Evolutionary conservation across 1,140 invertebrate genomes (phyloP).

Genomic region (Condylostylus longicornis): DNA sequence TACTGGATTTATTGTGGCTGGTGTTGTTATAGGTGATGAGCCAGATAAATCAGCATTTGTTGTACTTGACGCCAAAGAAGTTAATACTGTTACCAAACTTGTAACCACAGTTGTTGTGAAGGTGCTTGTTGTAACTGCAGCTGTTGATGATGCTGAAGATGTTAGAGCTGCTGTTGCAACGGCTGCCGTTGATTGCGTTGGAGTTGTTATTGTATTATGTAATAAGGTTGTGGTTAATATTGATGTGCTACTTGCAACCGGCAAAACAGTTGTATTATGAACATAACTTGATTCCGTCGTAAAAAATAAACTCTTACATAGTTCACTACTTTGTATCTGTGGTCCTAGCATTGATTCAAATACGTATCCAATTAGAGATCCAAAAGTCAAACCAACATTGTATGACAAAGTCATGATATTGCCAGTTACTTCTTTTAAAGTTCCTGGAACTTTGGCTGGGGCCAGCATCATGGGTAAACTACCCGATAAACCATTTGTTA

Average conservation of each 20-base stretch:
- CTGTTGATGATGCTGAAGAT: conserved; percentile 1
- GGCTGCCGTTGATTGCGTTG: not conserved
- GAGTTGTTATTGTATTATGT: not conserved
- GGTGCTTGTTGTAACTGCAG: conserved; percentile 1
- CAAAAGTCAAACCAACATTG: conserved; percentile 65
- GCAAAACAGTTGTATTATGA: conserved; percentile 6
- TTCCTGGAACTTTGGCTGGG: conserved; percentile 60
- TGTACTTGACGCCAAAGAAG: conserved; percentile 1
- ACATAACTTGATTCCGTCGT: conserved; percentile 14
- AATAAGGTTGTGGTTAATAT: conserved; percentile 4
- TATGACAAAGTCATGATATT: conserved; percentile 89
- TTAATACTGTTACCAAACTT: not conserved
- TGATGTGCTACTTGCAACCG: conserved; percentile 5
- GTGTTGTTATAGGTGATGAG: no score
- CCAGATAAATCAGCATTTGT: no score
- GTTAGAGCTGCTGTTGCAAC: conserved; percentile 10
- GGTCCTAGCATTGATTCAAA: conserved; percentile 57
- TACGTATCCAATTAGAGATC: conserved; percentile 67
- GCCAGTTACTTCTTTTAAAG: conserved; percentile 63
- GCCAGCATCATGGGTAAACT: conserved; percentile 84
- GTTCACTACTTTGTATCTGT: conserved; percentile 34
- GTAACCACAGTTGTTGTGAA: conserved; percentile 9
- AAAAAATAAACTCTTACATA: conserved; percentile 20
- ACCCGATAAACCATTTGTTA: conserved; percentile 75
- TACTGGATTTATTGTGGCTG: no score